These are phyloP conservation scores for Sakesphorus luctuosus DNA, from an alignment of 2,113 vertebrate species.

Conservation along the genomic window DNA sequence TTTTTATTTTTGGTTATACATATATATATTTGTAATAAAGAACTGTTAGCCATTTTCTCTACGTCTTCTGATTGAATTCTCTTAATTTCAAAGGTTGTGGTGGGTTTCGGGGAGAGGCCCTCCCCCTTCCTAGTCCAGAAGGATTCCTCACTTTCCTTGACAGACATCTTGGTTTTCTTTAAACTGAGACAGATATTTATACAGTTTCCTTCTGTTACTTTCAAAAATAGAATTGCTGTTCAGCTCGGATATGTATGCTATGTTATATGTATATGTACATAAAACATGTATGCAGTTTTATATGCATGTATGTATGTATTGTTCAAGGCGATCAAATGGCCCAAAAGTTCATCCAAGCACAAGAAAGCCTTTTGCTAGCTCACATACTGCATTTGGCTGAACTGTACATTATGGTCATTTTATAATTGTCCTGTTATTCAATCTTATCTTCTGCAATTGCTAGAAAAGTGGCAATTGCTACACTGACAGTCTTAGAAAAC, in stretches of 20 bases:
- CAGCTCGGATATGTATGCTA: background rate
- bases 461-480: background rate
- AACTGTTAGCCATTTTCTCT: too few relatives aligned
- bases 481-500: background rate
- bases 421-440: background rate
- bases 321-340: background rate
- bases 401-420: background rate
- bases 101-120: too few relatives aligned
- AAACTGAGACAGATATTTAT: background rate
- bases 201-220: background rate
- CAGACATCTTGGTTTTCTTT: too few relatives aligned
- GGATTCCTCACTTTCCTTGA: too few relatives aligned
- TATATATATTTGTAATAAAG: too few relatives aligned
- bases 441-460: background rate
- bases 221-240: background rate
- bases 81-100: too few relatives aligned
- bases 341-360: background rate
- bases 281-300: background rate
- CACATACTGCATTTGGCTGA: background rate
- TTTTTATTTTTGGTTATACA: too few relatives aligned
- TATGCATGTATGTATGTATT: background rate
- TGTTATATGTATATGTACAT: background rate
- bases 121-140: too few relatives aligned
- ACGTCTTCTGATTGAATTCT: too few relatives aligned
- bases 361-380: background rate